Percentiles rank a stretch among this genome's conserved stretches.
These are phyloP conservation scores for Sarcophaga peregrina DNA, from an alignment of 1,140 invertebrate species.

Conservation along the genomic window DNA sequence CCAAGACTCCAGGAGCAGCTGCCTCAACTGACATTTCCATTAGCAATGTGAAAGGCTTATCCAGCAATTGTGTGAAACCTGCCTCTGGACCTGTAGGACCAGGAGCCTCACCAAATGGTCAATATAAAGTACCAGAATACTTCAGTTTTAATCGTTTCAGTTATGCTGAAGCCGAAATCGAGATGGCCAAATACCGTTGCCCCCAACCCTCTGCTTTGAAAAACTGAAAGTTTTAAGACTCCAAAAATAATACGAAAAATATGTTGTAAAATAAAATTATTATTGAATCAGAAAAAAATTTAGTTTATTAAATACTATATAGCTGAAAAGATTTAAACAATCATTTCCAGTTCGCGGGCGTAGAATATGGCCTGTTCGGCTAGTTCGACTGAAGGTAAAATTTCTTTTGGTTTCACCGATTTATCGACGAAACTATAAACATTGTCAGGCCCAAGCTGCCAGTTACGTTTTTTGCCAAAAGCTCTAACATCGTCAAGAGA, in stretches of 20 bases:
- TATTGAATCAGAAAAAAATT: constrained; percentile 10
- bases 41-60: constrained; percentile 74
- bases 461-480: constrained; percentile 85
- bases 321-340: constrained; percentile 79
- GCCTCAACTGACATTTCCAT: constrained; percentile 39
- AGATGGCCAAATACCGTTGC: constrained; percentile 81
- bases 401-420: constrained; percentile 80
- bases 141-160: constrained; percentile 82
- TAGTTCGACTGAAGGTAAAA: constrained; percentile 88
- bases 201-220: constrained; percentile 72
- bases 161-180: constrained; percentile 86
- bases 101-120: constrained; percentile 76
- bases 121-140: constrained; percentile 90
- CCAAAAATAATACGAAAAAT: not conserved
- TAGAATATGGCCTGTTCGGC: constrained; percentile 96
- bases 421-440: constrained; percentile 82
- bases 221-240: constrained; percentile 49
- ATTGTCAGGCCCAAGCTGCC: constrained; percentile 82
- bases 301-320: constrained; percentile 37
- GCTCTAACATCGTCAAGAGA: constrained; percentile 79
- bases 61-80: constrained; percentile 71
- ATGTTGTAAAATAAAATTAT: constrained; percentile 28
- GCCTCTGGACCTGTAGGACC: constrained; percentile 75
- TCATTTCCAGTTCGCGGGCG: constrained; percentile 98
- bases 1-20: not conserved